Percentiles rank a stretch among this genome's conserved stretches.
These are phyloP conservation scores for Leptinotarsa rubiginosa DNA, from an alignment of 2,888 invertebrate genomes.

Conservation along the genomic window DNA sequence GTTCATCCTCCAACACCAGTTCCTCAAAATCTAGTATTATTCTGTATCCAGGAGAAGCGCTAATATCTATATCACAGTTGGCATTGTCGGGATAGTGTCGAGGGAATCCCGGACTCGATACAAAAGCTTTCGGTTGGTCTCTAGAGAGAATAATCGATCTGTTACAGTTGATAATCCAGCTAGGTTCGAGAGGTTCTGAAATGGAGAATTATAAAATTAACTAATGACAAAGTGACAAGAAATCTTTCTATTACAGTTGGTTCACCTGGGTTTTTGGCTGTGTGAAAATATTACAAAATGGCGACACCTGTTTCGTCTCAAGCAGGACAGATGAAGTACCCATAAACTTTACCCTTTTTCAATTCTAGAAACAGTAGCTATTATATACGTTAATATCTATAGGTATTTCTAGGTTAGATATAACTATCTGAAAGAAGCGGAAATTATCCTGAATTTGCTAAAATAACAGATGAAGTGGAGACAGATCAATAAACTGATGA, in stretches of 20 bases:
- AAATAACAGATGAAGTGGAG: too few species aligned
- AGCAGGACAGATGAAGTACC: too few species aligned
- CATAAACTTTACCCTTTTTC: too few species aligned
- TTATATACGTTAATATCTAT: too few species aligned
- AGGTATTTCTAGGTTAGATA: too few species aligned
- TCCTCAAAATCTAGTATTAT: constrained; percentile 81
- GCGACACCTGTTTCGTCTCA: too few species aligned
- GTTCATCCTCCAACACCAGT: constrained; percentile 80
- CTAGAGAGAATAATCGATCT: constrained; percentile 75
- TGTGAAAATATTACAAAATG: too few species aligned
- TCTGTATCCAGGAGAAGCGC: constrained; percentile 77
- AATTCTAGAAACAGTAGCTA: too few species aligned
- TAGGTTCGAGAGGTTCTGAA: constrained; percentile 66
- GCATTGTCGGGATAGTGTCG: constrained; percentile 81
- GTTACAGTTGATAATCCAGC: constrained; percentile 74
- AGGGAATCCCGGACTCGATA: constrained; percentile 87
- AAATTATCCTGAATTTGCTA: too few species aligned
- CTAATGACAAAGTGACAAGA: neutral
- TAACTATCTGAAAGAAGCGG: too few species aligned
- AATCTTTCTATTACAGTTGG: neutral
- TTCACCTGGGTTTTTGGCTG: too few species aligned
- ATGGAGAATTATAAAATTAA: constrained; percentile 31
- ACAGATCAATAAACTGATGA: too few species aligned
- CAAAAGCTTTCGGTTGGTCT: constrained; percentile 74
- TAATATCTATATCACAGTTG: constrained; percentile 78